Base-by-base conservation (phyloP, 2,888 invertebrate genomes). In the Epirrhoe tristata region DNA sequence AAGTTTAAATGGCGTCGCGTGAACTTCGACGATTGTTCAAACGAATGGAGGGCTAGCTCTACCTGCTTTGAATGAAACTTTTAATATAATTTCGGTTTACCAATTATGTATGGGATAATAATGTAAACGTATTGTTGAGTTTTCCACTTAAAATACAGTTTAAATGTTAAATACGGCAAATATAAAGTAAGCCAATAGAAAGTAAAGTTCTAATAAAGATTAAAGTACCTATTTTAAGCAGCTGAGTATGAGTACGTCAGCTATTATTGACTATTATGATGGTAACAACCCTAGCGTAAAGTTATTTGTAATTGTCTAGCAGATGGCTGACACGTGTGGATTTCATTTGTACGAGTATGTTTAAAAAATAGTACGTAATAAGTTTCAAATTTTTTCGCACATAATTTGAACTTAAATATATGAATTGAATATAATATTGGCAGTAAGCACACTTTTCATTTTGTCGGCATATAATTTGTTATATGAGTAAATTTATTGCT, bases 11-110 rank as follows among this genome's bases (percentile, higher is more conserved):
- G 82, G 87, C 81, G 77, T 74, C 77, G 76, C 73, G 70, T 83
- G 84, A 90, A 90, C 85, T 91, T 88, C 74, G 78, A 58, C 85
- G 81, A 87, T 88, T 87, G 87, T 87, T 80, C 85, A 86, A 86
- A 84, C 81, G 83, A 85, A 86, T 82, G 76, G 82, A 76, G 74
- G 82, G 81, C 80, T 81, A 83, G 85, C 84, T 86, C 86, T 86
- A 85, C 84, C 82, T 82, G 80, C 71, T 73, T 77, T 76, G 70
- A 55, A 66, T 73, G 64, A 75, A 85, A 83, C 81, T 84, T 83
- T 81, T 80, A 75, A 79, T 79, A 79, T 70, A 70, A 70, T 70
- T 69, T 66, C 68, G 67, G 69, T 66, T 75, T 71, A 57, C 63
- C 69, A 71, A 72, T 72, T 55, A 54, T 16, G 48, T 72, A 70